phyloP scores from a whole-genome alignment of 2,113 vertebrate species.

The Sphyrna mokarran region DNA sequence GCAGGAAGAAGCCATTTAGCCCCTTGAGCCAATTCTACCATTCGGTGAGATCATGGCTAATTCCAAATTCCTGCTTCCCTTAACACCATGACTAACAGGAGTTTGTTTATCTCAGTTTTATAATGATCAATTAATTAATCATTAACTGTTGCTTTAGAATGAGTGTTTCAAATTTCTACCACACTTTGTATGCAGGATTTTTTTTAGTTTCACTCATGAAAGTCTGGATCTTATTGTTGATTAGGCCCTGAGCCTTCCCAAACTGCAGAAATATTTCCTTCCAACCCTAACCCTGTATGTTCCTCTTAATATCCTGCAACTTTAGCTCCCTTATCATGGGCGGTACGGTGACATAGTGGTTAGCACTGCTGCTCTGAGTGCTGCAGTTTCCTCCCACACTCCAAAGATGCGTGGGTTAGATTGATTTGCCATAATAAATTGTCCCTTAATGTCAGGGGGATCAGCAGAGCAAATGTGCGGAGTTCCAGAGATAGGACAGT shows the following conservation, averaged over 20 bases:
- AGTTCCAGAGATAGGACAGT: too few relatives aligned
- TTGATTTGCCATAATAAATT: too few relatives aligned
- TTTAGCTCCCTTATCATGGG: too few relatives aligned
- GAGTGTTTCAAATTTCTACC: neutral
- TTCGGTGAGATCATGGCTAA: neutral
- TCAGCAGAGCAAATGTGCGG: too few relatives aligned
- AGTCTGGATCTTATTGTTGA: neutral
- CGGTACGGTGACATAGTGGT: too few relatives aligned
- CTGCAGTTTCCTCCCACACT: too few relatives aligned
- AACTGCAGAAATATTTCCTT: neutral
- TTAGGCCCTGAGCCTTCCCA: neutral
- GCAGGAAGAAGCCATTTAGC: neutral
- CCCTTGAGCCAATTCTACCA: neutral
- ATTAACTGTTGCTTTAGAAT: too few relatives aligned
- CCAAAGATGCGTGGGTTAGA: too few relatives aligned
- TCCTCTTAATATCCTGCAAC: neutral
- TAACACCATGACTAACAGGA: neutral
- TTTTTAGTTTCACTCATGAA: neutral
- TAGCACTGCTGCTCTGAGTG: too few relatives aligned
- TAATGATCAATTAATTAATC: neutral
- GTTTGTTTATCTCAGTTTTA: neutral
- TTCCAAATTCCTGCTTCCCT: neutral
- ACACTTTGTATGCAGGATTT: neutral
- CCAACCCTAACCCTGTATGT: neutral
- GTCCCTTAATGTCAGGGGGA: too few relatives aligned